Conservation (phyloP, 2,113 vertebrate genomes). For the Propithecus coquereli region DNA sequence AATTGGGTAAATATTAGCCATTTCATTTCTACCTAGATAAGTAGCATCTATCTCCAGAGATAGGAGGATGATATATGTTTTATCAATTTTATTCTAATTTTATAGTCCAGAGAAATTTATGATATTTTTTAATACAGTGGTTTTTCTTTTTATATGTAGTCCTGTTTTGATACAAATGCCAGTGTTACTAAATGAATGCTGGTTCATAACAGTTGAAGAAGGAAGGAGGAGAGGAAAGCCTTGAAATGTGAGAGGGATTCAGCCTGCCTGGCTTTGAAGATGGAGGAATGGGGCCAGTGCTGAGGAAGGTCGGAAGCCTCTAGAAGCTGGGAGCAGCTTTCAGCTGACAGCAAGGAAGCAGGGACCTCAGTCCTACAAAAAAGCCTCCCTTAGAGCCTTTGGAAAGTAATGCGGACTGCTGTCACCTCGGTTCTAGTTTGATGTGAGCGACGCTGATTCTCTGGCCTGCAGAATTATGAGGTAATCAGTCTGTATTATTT, state of each 20-base stretch:
- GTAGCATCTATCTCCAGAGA: neutral
- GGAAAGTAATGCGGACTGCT: neutral
- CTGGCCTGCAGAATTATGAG: neutral
- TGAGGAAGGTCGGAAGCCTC: neutral
- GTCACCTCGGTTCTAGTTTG: neutral
- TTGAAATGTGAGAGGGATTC: neutral
- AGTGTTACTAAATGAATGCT: neutral
- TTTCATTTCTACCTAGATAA: neutral
- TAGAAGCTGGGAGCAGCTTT: neutral
- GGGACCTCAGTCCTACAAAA: neutral
- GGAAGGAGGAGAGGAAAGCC: neutral
- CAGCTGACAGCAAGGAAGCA: neutral
- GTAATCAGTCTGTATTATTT: neutral
- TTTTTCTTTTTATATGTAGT: neutral
- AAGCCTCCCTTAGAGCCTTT: neutral
- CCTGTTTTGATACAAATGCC: neutral
- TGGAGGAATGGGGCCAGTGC: neutral
- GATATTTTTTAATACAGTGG: neutral
- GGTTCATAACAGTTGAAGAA: neutral
- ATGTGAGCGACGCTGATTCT: neutral
- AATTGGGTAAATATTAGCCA: neutral
- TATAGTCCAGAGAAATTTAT: neutral
- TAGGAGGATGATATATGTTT: neutral
- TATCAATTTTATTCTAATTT: neutral
- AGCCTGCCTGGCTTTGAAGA: neutral